phyloP scores from a whole-genome alignment of 2,113 vertebrate genomes.

The Amphiprion percula region DNA sequence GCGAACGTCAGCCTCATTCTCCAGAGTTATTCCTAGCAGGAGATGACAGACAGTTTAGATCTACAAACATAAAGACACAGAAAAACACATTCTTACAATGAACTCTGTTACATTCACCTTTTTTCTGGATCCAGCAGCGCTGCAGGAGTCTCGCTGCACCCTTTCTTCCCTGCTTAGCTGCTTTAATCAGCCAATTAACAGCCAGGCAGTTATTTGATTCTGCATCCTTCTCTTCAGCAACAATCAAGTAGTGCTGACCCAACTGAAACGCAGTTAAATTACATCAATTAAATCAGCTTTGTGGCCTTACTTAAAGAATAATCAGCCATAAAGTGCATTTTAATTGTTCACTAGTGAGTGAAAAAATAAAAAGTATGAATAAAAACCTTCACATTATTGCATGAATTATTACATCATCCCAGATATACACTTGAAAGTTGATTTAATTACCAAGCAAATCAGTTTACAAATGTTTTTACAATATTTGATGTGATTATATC shows the following conservation, averaged over 20 bases:
- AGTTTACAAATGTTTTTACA: too few species aligned
- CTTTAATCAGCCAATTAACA: conserved; percentile 91
- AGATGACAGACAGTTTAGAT: not conserved
- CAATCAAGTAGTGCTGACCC: conserved; percentile 89
- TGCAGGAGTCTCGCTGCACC: conserved; percentile 88
- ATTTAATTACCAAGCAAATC: too few species aligned
- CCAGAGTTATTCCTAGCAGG: conserved; percentile 89
- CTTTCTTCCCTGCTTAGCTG: conserved; percentile 93
- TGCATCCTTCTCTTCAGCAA: conserved; percentile 86
- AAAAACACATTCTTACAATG: not conserved
- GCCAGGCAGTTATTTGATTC: conserved; percentile 89
- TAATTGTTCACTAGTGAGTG: too few species aligned
- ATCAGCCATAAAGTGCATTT: not conserved
- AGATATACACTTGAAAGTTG: too few species aligned
- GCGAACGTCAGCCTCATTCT: conserved; percentile 91
- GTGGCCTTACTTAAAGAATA: not conserved
- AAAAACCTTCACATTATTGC: too few species aligned
- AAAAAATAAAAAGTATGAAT: too few species aligned
- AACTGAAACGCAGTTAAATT: conserved; percentile 81
- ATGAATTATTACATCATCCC: too few species aligned
- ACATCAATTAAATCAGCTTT: not conserved
- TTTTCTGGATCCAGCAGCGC: conserved; percentile 90
- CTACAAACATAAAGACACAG: not conserved
- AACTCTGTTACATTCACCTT: conserved; percentile 80
- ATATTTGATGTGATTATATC: too few species aligned